Evolutionary conservation across 2,797 vertebrate genomes (phyloP).

Genomic region (Pipistrellus pipistrellus): DNA sequence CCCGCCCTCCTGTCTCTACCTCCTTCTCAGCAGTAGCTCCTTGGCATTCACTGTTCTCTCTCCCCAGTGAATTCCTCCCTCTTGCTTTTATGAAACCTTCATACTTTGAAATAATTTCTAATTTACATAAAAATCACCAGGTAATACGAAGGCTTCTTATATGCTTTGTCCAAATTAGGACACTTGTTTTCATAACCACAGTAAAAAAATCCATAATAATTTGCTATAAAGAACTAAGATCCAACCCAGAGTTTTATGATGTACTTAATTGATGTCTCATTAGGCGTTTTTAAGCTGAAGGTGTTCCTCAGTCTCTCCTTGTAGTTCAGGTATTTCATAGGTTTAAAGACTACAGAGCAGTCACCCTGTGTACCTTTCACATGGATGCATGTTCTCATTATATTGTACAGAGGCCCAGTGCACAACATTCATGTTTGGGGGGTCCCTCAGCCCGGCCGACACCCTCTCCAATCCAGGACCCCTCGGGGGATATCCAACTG

Average conservation of each 20-base stretch:
- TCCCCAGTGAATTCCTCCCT: neutral
- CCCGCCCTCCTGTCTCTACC: neutral
- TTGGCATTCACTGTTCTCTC: neutral
- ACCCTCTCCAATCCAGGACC: too few species aligned
- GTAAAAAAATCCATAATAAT: slow-evolving; percentile 12
- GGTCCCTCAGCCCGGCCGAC: too few species aligned
- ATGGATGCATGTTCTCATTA: neutral
- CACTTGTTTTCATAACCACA: neutral
- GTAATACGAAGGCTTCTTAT: neutral
- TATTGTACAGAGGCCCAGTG: neutral
- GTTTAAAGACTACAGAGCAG: neutral
- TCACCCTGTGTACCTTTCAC: neutral
- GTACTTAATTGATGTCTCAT: neutral
- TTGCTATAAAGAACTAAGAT: neutral
- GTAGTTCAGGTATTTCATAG: neutral
- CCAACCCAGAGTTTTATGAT: neutral
- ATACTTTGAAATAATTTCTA: slow-evolving; percentile 37
- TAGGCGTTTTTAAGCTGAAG: neutral
- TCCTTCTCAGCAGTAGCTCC: neutral
- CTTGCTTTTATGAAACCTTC: neutral
- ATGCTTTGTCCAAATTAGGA: neutral
- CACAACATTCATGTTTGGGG: too few species aligned
- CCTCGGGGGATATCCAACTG: too few species aligned
- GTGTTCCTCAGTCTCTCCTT: neutral
- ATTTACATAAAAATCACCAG: neutral